Percentiles rank a stretch among this genome's conserved stretches.
Conservation (phyloP, 2,797 vertebrate species). For the Xiphorhynchus erythropygius region DNA sequence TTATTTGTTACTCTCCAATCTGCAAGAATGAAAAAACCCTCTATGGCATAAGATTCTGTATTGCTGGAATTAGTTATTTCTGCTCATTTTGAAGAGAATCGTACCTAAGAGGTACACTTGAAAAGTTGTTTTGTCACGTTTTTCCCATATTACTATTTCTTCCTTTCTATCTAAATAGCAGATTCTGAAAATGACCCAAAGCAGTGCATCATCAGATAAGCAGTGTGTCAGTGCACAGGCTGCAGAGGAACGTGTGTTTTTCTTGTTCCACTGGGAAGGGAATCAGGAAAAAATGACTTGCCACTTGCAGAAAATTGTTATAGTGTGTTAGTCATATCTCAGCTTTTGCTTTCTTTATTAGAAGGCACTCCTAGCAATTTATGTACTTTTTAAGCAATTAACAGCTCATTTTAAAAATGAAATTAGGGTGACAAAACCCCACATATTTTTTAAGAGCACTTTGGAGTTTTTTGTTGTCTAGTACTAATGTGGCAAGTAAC, state of each 20-base stretch:
- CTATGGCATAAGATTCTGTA: not conserved
- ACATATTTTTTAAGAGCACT: not conserved
- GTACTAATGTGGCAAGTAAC: not conserved
- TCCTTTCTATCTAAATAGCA: conserved; percentile 42
- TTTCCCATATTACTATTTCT: conserved; percentile 58
- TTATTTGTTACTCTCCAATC: conserved; percentile 54
- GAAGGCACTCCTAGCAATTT: not conserved
- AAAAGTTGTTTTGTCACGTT: conserved; percentile 66
- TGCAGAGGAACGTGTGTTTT: not conserved
- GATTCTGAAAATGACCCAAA: conserved; percentile 35
- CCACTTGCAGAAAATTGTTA: conserved; percentile 5
- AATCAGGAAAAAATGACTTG: conserved; percentile 30
- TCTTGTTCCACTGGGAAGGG: conserved; percentile 4
- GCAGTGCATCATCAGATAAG: conserved; percentile 32
- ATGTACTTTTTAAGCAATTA: not conserved
- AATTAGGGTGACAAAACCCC: not conserved
- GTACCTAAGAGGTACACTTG: conserved; percentile 68
- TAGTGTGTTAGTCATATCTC: not conserved
- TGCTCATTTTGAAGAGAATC: conserved; percentile 67
- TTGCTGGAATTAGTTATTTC: conserved; percentile 70
- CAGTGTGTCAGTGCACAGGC: not conserved
- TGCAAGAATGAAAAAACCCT: conserved; percentile 17
- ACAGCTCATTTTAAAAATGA: not conserved
- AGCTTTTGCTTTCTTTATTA: not conserved
- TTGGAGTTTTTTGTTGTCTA: not conserved